These are phyloP conservation scores for Oncorhynchus keta DNA, from an alignment of 2,113 vertebrate genomes.

Conservation along the genomic window DNA sequence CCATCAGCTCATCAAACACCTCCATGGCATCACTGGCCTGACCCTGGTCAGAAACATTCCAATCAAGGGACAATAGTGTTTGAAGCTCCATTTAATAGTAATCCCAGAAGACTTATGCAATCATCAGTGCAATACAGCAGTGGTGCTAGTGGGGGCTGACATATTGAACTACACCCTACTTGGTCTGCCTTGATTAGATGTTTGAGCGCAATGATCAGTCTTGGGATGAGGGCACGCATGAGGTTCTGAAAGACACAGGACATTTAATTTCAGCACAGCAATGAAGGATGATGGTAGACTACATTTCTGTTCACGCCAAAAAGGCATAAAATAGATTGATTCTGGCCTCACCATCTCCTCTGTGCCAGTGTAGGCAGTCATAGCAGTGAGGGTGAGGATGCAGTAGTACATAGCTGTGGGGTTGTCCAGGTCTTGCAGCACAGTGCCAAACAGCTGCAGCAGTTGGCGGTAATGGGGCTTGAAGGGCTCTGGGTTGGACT, in stretches of 20 bases:
- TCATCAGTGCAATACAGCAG: background rate
- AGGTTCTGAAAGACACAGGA: constrained; percentile 71
- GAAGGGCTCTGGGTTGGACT: constrained; percentile 79
- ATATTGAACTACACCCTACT: constrained; percentile 55
- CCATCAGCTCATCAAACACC: constrained; percentile 86
- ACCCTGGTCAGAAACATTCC: constrained; percentile 57
- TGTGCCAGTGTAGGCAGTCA: constrained; percentile 70
- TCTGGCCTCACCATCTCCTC: constrained; percentile 77
- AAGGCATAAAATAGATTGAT: no score
- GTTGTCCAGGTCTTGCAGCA: constrained; percentile 75
- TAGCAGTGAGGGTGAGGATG: constrained; percentile 77
- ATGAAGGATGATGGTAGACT: background rate
- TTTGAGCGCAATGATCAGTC: constrained; percentile 75
- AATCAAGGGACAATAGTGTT: background rate
- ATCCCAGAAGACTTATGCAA: background rate
- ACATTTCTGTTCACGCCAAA: background rate
- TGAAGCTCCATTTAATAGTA: background rate
- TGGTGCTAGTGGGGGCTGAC: background rate
- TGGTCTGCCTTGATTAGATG: constrained; percentile 79
- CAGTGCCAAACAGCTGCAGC: constrained; percentile 74
- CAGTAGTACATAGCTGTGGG: constrained; percentile 79
- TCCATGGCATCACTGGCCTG: constrained; percentile 86
- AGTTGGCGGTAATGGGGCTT: constrained; percentile 78
- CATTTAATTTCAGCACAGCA: background rate
- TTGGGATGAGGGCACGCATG: constrained; percentile 77